Conservation (phyloP, 1,140 invertebrate species). For the Apis dorsata region DNA sequence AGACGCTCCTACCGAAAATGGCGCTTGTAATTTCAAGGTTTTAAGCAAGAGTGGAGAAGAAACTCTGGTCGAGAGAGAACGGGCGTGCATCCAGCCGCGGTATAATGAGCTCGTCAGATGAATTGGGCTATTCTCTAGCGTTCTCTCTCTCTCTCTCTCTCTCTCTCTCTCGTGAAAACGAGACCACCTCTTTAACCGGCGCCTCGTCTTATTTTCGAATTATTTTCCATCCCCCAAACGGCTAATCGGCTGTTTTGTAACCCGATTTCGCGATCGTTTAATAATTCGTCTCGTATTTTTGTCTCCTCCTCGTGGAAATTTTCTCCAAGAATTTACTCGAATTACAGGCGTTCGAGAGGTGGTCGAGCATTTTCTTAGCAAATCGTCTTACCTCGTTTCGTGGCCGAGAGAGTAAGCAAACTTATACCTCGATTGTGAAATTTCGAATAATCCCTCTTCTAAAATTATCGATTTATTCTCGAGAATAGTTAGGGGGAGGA, state of each 20-base stretch:
- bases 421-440: too few species aligned
- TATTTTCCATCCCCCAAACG: neutral
- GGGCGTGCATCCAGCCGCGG: neutral
- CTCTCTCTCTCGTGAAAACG: conserved; percentile 12
- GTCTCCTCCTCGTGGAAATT: neutral
- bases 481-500: too few species aligned
- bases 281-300: too few species aligned
- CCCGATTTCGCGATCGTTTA: neutral
- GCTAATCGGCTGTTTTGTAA: neutral
- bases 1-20: conserved; percentile 13
- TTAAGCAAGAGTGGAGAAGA: conserved; percentile 16
- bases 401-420: too few species aligned
- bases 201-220: conserved; percentile 28
- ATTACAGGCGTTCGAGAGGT: too few species aligned
- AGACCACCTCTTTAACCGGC: neutral
- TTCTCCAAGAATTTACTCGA: neutral
- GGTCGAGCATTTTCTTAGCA: too few species aligned
- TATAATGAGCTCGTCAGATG: conserved; percentile 46
- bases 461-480: too few species aligned
- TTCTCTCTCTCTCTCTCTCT: neutral
- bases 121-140: conserved; percentile 33
- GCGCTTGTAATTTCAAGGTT: conserved; percentile 54
- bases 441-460: too few species aligned
- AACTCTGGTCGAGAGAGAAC: too few species aligned
- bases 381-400: too few species aligned